phyloP scores from a whole-genome alignment of 1,140 invertebrate species.

The Elysia chlorotica region DNA sequence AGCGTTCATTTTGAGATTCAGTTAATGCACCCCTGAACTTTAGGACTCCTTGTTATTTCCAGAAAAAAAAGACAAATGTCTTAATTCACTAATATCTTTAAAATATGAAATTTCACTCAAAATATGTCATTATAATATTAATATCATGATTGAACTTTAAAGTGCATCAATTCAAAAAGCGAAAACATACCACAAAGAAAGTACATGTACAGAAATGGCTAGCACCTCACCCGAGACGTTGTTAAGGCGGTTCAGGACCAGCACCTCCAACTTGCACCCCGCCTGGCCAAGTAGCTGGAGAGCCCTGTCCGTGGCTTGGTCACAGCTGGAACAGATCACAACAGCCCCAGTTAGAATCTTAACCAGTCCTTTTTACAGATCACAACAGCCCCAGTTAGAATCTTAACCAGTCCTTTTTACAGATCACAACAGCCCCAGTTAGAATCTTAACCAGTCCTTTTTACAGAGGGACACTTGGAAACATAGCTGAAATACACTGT shows the following conservation, averaged over 20 bases:
- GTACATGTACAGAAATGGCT: too few relatives aligned
- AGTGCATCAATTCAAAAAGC: not conserved
- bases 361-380: not conserved
- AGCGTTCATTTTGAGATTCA: not conserved
- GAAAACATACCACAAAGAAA: slow-evolving; percentile 39
- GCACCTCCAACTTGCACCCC: slow-evolving; percentile 33
- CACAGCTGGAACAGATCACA: slow-evolving; percentile 27
- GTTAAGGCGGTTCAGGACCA: slow-evolving; percentile 37
- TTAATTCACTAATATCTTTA: not conserved
- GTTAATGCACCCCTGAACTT: not conserved
- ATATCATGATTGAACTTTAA: not conserved
- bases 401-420: not conserved
- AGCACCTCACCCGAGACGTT: too few relatives aligned
- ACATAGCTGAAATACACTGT: not conserved
- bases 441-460: not conserved
- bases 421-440: not conserved
- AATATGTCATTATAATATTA: not conserved
- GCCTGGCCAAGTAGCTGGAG: slow-evolving; percentile 33
- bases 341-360: not conserved
- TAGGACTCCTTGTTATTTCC: not conserved
- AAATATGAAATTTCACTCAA: not conserved
- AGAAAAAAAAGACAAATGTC: too few relatives aligned
- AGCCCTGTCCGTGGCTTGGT: slow-evolving; percentile 40
- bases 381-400: not conserved
- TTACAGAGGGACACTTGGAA: not conserved